Conservation (phyloP, 2,113 vertebrate genomes). For the Sylvietta virens region DNA sequence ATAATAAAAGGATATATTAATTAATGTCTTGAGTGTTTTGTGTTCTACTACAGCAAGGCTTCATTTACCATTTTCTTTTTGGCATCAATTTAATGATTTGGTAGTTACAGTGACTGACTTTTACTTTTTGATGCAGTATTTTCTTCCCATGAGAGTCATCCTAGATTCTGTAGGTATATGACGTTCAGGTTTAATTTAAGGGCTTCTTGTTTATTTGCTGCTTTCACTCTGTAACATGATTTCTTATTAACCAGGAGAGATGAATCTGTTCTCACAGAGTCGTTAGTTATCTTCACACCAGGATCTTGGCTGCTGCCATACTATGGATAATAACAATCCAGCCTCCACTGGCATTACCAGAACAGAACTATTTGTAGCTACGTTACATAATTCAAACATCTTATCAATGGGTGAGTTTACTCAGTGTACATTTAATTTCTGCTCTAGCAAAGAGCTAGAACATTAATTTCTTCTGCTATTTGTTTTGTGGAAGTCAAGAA, state of each 20-base stretch:
- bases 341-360: not conserved
- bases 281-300: not conserved
- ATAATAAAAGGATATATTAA: not conserved
- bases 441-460: not conserved
- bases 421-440: not conserved
- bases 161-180: not conserved
- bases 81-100: not conserved
- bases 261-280: not conserved
- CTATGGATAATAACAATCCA: not conserved
- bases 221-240: not conserved
- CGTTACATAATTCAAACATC: not conserved
- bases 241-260: not conserved
- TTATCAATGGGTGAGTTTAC: not conserved
- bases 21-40: not conserved
- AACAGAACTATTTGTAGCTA: not conserved
- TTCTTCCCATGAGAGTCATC: not conserved
- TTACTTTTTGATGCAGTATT: not conserved
- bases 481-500: not conserved
- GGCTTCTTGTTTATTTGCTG: not conserved
- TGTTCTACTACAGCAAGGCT: not conserved
- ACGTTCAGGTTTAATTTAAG: not conserved
- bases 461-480: not conserved
- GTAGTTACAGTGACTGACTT: not conserved
- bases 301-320: not conserved
- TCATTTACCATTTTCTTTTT: not conserved